Conservation (phyloP, 53 echinoderm and acorn worm genomes). For the Crossaster papposus region DNA sequence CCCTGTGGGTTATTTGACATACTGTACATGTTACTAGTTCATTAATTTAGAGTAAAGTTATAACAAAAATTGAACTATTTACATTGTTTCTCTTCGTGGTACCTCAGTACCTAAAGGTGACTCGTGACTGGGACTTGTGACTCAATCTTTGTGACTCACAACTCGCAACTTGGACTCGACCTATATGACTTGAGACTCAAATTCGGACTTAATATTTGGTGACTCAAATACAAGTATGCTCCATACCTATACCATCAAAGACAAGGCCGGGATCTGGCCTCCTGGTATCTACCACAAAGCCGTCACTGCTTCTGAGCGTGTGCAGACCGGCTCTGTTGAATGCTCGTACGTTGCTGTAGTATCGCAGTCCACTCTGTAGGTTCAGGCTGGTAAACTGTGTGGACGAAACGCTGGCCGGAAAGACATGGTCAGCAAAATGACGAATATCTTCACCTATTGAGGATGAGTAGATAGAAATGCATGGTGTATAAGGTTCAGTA, state of each 20-base stretch:
- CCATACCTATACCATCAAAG: constrained; percentile 44
- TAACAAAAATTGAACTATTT: too few species aligned
- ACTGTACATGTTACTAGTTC: too few species aligned
- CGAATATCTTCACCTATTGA: constrained; percentile 25
- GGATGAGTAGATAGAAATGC: background rate
- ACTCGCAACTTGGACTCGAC: too few species aligned
- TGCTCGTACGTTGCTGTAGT: constrained; percentile 56
- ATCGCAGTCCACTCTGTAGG: constrained; percentile 32
- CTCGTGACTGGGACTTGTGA: too few species aligned
- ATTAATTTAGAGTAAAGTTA: too few species aligned
- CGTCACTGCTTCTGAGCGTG: constrained; percentile 45
- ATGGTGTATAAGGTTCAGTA: background rate
- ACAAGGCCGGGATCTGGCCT: constrained; percentile 39
- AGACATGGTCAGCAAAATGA: background rate
- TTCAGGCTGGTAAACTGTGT: constrained; percentile 17
- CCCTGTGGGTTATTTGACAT: background rate
- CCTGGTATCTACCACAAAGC: constrained; percentile 50
- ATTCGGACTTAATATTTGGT: too few species aligned
- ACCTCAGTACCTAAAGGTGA: too few species aligned
- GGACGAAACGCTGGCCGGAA: background rate
- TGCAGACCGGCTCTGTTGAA: constrained; percentile 59
- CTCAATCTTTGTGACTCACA: too few species aligned
- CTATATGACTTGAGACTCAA: too few species aligned
- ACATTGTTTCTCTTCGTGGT: too few species aligned
- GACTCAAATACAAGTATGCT: too few species aligned